Percentiles rank a stretch among this genome's conserved stretches.
Evolutionary conservation across 2,888 invertebrate species (phyloP).

Genomic region (Synergus laeviventris): DNA sequence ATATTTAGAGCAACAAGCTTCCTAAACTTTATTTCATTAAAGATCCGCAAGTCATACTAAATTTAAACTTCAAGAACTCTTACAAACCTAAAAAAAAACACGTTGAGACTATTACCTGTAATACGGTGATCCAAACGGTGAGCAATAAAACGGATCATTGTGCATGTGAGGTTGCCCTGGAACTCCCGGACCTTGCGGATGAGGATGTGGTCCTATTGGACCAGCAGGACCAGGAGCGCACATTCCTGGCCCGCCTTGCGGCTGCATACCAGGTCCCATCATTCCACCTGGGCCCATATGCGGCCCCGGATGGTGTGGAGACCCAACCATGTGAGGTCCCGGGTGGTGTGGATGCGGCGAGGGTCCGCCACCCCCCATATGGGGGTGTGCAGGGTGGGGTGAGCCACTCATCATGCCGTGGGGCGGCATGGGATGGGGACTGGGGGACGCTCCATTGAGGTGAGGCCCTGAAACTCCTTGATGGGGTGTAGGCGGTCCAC

Average conservation of each 20-base stretch:
- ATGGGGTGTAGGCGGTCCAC: slow-evolving; percentile 72
- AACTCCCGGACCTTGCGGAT: slow-evolving; percentile 69
- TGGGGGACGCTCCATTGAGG: slow-evolving; percentile 72
- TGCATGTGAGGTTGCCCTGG: slow-evolving; percentile 77
- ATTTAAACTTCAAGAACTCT: neutral
- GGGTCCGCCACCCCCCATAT: slow-evolving; percentile 72
- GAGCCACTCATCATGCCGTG: slow-evolving; percentile 74
- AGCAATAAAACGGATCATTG: slow-evolving; percentile 80
- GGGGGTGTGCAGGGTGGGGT: slow-evolving; percentile 71
- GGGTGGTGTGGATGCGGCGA: slow-evolving; percentile 73
- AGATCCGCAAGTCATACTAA: neutral
- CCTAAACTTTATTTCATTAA: neutral
- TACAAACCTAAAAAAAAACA: neutral
- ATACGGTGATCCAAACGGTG: slow-evolving; percentile 79
- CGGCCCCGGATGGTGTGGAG: slow-evolving; percentile 73
- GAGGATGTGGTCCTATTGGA: slow-evolving; percentile 67
- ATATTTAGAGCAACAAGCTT: neutral
- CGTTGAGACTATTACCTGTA: slow-evolving; percentile 76
- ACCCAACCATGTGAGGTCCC: slow-evolving; percentile 73
- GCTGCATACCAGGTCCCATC: slow-evolving; percentile 70
- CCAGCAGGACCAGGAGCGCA: slow-evolving; percentile 72
- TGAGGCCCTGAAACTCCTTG: slow-evolving; percentile 69
- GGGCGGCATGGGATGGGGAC: slow-evolving; percentile 72
- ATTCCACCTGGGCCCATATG: slow-evolving; percentile 71
- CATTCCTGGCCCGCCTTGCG: slow-evolving; percentile 72